These are phyloP conservation scores for Alouatta palliata DNA, from an alignment of 2,113 vertebrate genomes.

Conservation along the genomic window DNA sequence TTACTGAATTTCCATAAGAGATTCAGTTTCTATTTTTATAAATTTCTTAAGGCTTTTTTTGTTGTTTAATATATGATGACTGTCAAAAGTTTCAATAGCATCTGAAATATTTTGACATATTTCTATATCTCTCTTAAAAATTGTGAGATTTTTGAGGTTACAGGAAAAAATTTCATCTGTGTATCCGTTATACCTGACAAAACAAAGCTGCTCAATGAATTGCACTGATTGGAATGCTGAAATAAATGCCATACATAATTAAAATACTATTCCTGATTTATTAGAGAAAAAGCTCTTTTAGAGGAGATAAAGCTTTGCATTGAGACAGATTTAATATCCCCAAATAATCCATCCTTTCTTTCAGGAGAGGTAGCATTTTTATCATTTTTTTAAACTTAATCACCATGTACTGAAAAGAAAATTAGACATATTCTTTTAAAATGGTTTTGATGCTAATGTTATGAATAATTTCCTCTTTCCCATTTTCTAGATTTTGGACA, in stretches of 20 bases:
- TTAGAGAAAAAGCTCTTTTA: neutral
- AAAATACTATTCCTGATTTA: neutral
- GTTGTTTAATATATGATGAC: neutral
- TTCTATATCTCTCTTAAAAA: neutral
- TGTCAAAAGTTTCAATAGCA: neutral
- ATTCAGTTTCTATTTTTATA: neutral
- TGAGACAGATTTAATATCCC: neutral
- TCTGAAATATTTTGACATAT: neutral
- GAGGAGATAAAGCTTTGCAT: neutral
- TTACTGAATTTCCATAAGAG: neutral
- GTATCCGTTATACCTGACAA: neutral
- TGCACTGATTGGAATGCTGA: neutral
- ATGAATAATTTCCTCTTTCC: neutral
- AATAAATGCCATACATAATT: neutral
- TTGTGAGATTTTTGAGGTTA: neutral
- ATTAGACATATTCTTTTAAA: neutral
- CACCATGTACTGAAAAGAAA: neutral
- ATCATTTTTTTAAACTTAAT: neutral
- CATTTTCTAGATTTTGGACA: neutral
- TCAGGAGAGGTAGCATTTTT: neutral
- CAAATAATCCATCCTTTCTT: neutral
- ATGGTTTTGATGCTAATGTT: neutral
- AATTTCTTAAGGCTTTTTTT: neutral
- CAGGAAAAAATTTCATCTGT: neutral
- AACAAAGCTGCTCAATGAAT: neutral